Conservation (phyloP, 2,888 invertebrate species). For the Trachelus tabidus region DNA sequence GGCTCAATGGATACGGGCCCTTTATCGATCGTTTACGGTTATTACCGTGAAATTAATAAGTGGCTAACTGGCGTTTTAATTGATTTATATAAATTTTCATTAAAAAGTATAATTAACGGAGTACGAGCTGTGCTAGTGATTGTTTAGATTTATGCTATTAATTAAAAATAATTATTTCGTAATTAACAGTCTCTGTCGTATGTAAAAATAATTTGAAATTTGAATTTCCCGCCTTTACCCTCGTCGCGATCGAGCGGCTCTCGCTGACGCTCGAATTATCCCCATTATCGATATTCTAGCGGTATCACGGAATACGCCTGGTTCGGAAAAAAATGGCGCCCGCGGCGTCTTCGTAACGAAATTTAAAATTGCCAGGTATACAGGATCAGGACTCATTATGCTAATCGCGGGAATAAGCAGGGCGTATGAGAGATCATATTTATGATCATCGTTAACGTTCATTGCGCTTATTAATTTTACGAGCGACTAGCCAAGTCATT, state of each 20-base stretch:
- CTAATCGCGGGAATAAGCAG: constrained; percentile 41
- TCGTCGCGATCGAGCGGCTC: neutral
- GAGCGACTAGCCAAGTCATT: constrained; percentile 12
- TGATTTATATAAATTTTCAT: neutral
- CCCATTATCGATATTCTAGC: neutral
- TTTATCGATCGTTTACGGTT: neutral
- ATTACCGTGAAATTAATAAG: neutral
- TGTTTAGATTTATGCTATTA: too few relatives aligned
- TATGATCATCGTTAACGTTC: constrained; percentile 45
- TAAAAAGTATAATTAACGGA: neutral
- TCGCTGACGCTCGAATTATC: neutral
- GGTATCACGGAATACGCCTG: neutral
- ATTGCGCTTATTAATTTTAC: constrained; percentile 51
- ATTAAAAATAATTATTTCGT: too few relatives aligned
- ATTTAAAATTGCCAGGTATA: neutral
- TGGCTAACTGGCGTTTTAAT: neutral
- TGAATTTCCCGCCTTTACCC: neutral
- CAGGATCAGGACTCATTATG: constrained; percentile 35
- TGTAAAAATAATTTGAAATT: neutral
- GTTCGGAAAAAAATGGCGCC: neutral
- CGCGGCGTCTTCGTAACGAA: neutral
- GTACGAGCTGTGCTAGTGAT: neutral
- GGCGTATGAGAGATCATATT: constrained; percentile 33
- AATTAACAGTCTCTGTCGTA: too few relatives aligned
- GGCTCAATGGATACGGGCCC: neutral